Evolutionary conservation across 2,888 invertebrate species (phyloP).

Genomic region (Epinotia demarniana): DNA sequence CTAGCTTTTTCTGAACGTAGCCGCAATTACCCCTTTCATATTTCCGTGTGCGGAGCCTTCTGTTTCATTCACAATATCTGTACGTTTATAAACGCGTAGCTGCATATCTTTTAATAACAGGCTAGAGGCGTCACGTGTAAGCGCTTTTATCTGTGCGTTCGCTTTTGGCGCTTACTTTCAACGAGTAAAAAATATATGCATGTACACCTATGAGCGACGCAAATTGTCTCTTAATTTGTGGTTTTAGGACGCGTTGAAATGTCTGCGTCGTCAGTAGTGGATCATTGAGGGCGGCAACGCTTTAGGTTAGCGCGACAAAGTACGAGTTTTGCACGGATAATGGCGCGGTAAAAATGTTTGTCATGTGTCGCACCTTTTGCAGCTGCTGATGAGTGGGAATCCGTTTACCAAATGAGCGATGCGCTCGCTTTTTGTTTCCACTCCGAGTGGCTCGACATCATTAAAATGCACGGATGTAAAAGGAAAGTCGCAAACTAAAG

Average conservation of each 20-base stretch:
- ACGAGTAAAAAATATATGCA: constrained; percentile 60
- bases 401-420: constrained; percentile 42
- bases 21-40: constrained; percentile 77
- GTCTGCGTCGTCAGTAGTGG: constrained; percentile 57
- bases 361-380: constrained; percentile 53
- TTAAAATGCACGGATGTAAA: constrained; percentile 37
- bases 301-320: constrained; percentile 63
- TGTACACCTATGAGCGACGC: constrained; percentile 54
- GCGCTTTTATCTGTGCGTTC: constrained; percentile 59
- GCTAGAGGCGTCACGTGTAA: constrained; percentile 57
- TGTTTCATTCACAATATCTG: constrained; percentile 71
- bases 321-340: constrained; percentile 59
- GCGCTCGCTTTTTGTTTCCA: constrained; percentile 40
- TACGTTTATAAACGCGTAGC: constrained; percentile 62
- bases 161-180: constrained; percentile 32
- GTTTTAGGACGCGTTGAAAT: constrained; percentile 59
- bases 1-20: constrained; percentile 68
- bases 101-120: constrained; percentile 71
- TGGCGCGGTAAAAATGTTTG: constrained; percentile 66
- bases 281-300: constrained; percentile 71
- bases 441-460: constrained; percentile 35
- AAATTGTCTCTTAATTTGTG: constrained; percentile 70
- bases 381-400: constrained; percentile 41
- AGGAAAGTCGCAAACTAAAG: constrained; percentile 33
- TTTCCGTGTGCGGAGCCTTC: constrained; percentile 68